A percentile compares a stretch with the other conserved stretches of the same genome.
Evolutionary conservation across 2,797 vertebrate species (phyloP).

Genomic region (Sebastes nivosus): DNA sequence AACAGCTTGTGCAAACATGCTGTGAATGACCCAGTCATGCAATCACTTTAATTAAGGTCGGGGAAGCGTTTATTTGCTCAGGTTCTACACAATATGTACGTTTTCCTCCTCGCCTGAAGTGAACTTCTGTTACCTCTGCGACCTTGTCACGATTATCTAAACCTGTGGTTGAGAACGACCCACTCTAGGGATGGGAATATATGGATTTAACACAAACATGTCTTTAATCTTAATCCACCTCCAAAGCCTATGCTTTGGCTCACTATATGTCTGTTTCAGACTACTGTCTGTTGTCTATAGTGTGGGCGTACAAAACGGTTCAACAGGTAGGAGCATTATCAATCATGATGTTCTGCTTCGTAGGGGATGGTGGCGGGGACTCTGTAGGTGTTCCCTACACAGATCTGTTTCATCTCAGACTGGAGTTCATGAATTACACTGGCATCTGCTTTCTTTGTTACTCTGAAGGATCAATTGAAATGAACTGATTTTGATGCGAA

Average conservation of each 20-base stretch:
- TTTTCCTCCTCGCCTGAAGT: slow-evolving; percentile 48
- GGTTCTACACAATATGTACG: slow-evolving; percentile 55
- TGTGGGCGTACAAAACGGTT: slow-evolving; percentile 23
- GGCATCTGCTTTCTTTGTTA: slow-evolving; percentile 25
- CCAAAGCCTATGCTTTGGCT: slow-evolving; percentile 4
- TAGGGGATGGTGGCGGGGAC: slow-evolving; percentile 8
- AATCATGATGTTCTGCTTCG: slow-evolving; percentile 33
- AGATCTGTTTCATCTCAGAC: slow-evolving; percentile 39
- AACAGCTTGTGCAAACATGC: slow-evolving; percentile 75
- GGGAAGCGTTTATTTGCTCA: slow-evolving; percentile 59
- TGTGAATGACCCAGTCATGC: slow-evolving; percentile 68
- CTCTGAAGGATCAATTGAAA: neutral
- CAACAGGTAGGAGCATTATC: slow-evolving; percentile 51
- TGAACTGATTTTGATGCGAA: neutral
- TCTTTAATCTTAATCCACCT: slow-evolving; percentile 31
- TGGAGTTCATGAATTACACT: slow-evolving; percentile 11
- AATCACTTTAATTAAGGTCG: slow-evolving; percentile 71
- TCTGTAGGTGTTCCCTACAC: slow-evolving; percentile 13
- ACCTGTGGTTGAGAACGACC: neutral
- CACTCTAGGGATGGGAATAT: slow-evolving; percentile 15
- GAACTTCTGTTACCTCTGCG: slow-evolving; percentile 61
- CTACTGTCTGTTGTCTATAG: slow-evolving; percentile 12
- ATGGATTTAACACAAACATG: slow-evolving; percentile 21
- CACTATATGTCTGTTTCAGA: neutral
- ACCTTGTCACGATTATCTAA: slow-evolving; percentile 42